A percentile compares a stretch with the other conserved stretches of the same genome.
phyloP scores from a whole-genome alignment of 2,113 vertebrate species.

The Jaculus jaculus region DNA sequence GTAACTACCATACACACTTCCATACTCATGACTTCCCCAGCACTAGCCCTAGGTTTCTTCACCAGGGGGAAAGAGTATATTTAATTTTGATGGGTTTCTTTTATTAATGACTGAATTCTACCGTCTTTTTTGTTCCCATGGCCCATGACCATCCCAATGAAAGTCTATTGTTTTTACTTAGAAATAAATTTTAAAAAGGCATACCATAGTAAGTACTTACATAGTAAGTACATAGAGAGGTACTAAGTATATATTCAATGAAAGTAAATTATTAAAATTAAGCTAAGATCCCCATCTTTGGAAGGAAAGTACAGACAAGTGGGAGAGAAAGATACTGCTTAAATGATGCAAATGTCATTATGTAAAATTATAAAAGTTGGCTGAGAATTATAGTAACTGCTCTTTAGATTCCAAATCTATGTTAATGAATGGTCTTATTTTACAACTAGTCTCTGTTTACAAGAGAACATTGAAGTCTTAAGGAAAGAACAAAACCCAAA shows the following conservation, averaged over 20 bases:
- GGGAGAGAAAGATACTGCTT: background rate
- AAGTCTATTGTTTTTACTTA: background rate
- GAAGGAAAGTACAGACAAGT: constrained; percentile 3
- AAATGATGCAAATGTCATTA: background rate
- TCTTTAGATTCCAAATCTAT: background rate
- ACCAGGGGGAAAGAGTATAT: background rate
- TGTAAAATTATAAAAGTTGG: background rate
- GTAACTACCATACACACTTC: background rate
- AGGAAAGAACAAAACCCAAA: background rate
- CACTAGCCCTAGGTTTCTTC: background rate
- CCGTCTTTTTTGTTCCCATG: background rate
- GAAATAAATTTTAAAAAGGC: constrained; percentile 10
- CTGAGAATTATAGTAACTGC: constrained; percentile 5
- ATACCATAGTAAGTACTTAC: background rate
- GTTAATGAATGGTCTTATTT: background rate
- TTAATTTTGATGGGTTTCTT: constrained; percentile 1
- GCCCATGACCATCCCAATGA: background rate
- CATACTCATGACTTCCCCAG: background rate
- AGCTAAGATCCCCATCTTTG: background rate
- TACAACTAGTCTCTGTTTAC: constrained; percentile 16
- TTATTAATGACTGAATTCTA: background rate
- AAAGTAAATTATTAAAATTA: background rate
- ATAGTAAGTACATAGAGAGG: too few species aligned
- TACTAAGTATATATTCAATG: background rate
- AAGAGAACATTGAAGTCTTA: background rate